These are phyloP conservation scores for Crotophaga sulcirostris DNA, from an alignment of 2,113 vertebrate genomes.

Conservation along the genomic window DNA sequence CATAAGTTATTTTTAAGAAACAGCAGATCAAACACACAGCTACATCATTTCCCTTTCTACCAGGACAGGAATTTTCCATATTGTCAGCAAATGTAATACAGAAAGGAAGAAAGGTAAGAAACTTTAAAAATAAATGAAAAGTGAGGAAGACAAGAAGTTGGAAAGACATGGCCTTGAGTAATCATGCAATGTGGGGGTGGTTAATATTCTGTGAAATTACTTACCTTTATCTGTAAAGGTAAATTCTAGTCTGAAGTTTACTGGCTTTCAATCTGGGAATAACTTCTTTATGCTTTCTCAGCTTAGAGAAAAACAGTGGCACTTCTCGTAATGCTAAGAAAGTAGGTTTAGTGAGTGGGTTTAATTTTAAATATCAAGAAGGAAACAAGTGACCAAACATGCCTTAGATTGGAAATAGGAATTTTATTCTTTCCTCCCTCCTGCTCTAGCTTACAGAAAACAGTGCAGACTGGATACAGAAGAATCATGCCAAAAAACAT, in stretches of 20 bases:
- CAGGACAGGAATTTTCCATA: not conserved
- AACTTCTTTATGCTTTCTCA: not conserved
- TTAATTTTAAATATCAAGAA: not conserved
- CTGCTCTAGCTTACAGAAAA: not conserved
- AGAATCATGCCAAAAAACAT: not conserved
- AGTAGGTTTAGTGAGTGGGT: not conserved
- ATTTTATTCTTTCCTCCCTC: not conserved
- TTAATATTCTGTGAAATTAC: conserved; percentile 17
- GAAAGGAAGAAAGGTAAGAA: not conserved
- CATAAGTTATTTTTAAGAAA: not conserved
- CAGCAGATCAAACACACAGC: not conserved
- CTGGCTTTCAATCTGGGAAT: not conserved
- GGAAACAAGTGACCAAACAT: not conserved
- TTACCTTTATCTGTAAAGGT: conserved; percentile 10
- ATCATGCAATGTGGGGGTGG: not conserved
- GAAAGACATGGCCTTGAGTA: not conserved
- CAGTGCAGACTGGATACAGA: not conserved
- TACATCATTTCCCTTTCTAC: not conserved
- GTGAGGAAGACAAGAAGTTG: not conserved
- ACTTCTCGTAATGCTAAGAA: not conserved
- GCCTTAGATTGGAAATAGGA: not conserved
- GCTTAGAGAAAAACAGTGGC: not conserved
- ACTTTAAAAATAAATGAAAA: not conserved
- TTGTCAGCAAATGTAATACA: not conserved
- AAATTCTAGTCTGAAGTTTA: conserved; percentile 17